Evolutionary conservation across 2,113 vertebrate genomes (phyloP), one percentile per base, ranked within the genome.

Genomic region (Sprattus sprattus): DNA sequence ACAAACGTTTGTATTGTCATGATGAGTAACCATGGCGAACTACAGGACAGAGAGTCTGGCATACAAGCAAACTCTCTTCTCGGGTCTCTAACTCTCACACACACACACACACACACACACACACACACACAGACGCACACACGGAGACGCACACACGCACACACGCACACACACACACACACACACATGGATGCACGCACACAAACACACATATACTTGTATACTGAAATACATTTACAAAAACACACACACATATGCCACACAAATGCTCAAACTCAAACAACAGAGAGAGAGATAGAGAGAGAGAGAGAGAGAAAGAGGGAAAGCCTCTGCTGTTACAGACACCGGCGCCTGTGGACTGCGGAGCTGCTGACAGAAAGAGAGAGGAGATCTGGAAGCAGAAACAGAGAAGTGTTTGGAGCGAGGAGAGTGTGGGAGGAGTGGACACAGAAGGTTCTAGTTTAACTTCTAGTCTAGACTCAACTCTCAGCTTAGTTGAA

Each of bases 1-100:
- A 67, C 28, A 60, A 67, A 67, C 64, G n/a, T 67, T 67, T 67
- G 64, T 67, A 28, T 67, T 67, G 64, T 67, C 25, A 67, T 67
- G 28, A 67, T 67, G 64, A 67, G 25, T 28, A 67, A 67, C 64
- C 64, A 67, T 28, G 25, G n/a, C n/a, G 64, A n/a, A 67, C 64
- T 67, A 28, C n/a, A 28, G 64, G 54, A 60, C 18, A 60, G 7
- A 60, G 15, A 52, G 50, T 22, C 54, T 60, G 54, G 3, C 54
- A 60, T 22, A 60, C 22, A 60, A 60, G 20, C 54, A 60, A 60
- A 22, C 54, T 60, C 20, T 60, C 54, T 22, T 39, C 20, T 60
- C 54, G 0, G 4, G 16, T 20, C 4, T 60, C 54, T 54, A 3
- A 4, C 52, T 52, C 11, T 18, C 52, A 54, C 16, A 15, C 50